Conservation (phyloP, 2,797 vertebrate species). For the Morus bassanus region DNA sequence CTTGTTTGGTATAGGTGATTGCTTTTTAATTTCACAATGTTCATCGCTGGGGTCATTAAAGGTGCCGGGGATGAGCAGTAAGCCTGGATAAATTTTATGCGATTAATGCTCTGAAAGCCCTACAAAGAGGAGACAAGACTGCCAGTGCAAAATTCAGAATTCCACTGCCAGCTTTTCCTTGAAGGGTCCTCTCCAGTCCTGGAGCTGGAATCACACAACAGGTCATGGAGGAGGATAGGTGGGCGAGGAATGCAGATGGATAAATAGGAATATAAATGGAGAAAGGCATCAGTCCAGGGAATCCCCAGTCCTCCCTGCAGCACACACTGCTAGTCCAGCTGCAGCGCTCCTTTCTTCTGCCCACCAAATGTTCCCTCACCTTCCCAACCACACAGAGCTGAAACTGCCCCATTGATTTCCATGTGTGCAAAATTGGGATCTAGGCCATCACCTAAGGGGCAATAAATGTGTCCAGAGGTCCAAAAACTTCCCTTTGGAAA, state of each 20-base stretch:
- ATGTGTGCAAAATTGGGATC: accelerated
- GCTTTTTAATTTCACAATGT: constrained; percentile 1
- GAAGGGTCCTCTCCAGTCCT: neutral
- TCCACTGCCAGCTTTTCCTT: neutral
- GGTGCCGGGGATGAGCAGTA: neutral
- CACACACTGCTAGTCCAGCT: neutral
- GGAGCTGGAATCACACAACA: neutral
- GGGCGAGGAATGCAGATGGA: neutral
- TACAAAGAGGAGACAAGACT: neutral
- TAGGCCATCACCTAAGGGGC: neutral
- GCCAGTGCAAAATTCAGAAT: neutral
- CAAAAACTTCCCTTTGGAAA: neutral
- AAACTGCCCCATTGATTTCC: neutral
- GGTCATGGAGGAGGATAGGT: neutral
- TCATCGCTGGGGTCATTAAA: neutral
- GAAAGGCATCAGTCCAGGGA: neutral
- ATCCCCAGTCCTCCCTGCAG: neutral
- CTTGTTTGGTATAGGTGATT: neutral
- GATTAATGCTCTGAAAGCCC: neutral
- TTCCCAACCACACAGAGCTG: neutral
- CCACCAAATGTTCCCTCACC: neutral
- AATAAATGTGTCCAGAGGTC: neutral
- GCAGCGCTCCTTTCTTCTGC: neutral
- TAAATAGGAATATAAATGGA: neutral
- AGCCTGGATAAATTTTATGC: neutral